Evolutionary conservation across 2,797 vertebrate genomes (phyloP), one percentile per base, ranked within the genome.

Genomic region (Bradypodion ventrale): DNA sequence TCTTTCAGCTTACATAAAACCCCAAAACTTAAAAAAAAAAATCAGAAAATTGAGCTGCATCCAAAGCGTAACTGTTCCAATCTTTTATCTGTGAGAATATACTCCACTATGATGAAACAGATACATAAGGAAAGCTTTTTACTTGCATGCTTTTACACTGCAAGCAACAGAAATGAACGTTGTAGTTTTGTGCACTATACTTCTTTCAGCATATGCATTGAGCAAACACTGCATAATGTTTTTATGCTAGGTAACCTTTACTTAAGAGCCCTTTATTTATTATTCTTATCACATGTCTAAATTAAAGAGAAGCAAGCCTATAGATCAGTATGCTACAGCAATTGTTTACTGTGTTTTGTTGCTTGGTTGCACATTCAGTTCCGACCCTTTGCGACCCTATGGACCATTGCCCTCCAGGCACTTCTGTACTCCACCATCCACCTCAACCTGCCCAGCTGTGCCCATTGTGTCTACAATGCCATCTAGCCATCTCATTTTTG

Each of bases 1-100:
- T 46, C 37, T 78, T 80, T 72, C 49, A 42, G 10, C 29, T 83
- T 76, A 83, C 42, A 76, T 56, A 76, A 81, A 69, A 75, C n/a
- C 63, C 35, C 35, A 40, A 32, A 56, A 76, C 35, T 3, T 52
- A 13, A 52, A 52, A 52, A 52, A 52, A 52, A 52, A n/a, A n/a
- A n/a, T n/a, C n/a, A 52, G 49, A 52, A 52, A 52, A 52, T 16
- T 52, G 15, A 52, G 49, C 8, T n/a, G n/a, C n/a, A n/a, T n/a
- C n/a, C n/a, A n/a, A n/a, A n/a, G n/a, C n/a, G n/a, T n/a, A n/a
- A n/a, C n/a, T n/a, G n/a, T n/a, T n/a, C n/a, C n/a, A n/a, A n/a
- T n/a, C n/a, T n/a, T n/a, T n/a, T n/a, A n/a, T n/a, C n/a, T n/a
- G n/a, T n/a, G n/a, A n/a, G n/a, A n/a, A n/a, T n/a, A n/a, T n/a